Evolutionary conservation across 2,888 invertebrate genomes (phyloP).

Genomic region (Lacanobia wlatinum): DNA sequence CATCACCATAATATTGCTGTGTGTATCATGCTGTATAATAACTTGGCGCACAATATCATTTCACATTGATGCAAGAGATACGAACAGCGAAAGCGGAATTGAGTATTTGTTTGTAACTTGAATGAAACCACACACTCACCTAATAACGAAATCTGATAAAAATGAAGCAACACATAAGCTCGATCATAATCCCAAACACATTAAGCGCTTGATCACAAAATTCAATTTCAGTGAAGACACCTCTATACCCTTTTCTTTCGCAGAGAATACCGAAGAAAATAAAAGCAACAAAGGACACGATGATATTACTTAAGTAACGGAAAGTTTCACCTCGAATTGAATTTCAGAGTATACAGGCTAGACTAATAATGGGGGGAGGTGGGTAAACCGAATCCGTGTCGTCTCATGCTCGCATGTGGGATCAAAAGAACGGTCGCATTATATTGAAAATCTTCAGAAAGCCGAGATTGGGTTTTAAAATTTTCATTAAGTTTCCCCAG

Average conservation of each 20-base stretch:
- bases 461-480: constrained; percentile 66
- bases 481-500: constrained; percentile 65
- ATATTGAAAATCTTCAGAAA: constrained; percentile 69
- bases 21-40: no score
- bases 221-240: constrained; percentile 55
- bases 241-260: constrained; percentile 47
- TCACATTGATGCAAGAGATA: neutral
- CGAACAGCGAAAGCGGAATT: neutral
- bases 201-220: constrained; percentile 53
- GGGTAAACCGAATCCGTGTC: constrained; percentile 60
- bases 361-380: constrained; percentile 69
- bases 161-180: constrained; percentile 28
- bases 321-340: constrained; percentile 72
- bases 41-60: neutral
- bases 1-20: neutral
- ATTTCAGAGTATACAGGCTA: constrained; percentile 69
- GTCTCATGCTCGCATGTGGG: constrained; percentile 64
- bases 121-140: neutral
- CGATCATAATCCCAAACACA: constrained; percentile 45
- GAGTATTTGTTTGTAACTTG: neutral
- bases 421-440: constrained; percentile 67
- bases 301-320: constrained; percentile 64
- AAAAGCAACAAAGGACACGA: constrained; percentile 67
- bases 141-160: constrained; percentile 22
- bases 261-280: constrained; percentile 59